Percentiles rank a stretch among this genome's conserved stretches.
Conservation (phyloP, 2,888 invertebrate species). For the Parnassius glacialis region DNA sequence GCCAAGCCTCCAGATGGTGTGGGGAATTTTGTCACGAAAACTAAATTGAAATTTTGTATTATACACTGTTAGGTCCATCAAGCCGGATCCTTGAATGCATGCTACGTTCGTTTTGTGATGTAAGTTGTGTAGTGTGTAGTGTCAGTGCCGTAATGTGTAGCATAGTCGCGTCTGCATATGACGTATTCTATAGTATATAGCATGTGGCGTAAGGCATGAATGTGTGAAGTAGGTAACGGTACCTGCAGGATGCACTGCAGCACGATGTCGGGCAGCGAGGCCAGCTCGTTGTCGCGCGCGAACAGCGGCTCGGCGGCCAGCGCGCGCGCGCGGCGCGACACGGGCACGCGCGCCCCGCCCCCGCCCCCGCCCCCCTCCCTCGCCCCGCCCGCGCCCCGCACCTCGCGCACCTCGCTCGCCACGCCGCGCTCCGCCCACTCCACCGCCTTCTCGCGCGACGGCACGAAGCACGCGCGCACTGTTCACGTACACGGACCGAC, state of each 20-base stretch:
- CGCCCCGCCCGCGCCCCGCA: conserved; percentile 71
- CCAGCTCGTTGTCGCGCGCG: conserved; percentile 86
- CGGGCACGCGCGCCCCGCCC: conserved; percentile 82
- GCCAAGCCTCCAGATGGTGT: no score
- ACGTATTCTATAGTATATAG: no score
- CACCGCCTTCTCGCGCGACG: conserved; percentile 5
- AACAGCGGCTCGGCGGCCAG: conserved; percentile 92
- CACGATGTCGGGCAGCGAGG: conserved; percentile 89
- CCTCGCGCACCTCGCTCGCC: conserved; percentile 70
- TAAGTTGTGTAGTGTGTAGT: no score
- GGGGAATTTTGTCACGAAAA: no score
- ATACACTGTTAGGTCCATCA: no score
- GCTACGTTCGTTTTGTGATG: no score
- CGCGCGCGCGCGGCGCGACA: conserved; percentile 87
- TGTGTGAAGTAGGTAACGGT: conserved; percentile 46
- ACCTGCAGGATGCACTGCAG: conserved; percentile 88
- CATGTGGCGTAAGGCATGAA: neutral
- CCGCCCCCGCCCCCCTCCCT: conserved; percentile 58
- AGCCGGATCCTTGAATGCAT: no score
- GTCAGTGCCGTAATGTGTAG: no score
- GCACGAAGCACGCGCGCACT: conserved; percentile 25
- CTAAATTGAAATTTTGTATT: no score
- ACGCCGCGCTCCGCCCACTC: conserved; percentile 53
- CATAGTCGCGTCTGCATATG: no score
- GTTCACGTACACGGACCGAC: neutral